Conservation (phyloP, 2,113 vertebrate genomes). For the Ginglymostoma cirratum region DNA sequence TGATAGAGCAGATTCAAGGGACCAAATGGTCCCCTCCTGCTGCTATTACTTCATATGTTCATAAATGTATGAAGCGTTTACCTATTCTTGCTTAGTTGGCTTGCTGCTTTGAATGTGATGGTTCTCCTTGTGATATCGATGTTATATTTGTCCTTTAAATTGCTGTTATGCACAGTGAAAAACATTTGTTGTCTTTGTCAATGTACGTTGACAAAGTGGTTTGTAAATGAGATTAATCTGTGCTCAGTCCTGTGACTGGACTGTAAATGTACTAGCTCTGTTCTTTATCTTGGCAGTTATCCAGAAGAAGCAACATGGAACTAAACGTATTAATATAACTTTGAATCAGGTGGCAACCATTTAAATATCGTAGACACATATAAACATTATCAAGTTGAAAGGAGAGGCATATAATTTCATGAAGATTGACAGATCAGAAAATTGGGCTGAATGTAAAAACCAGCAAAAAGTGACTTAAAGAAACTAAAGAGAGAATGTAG, state of each 20-base stretch:
- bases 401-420: no score
- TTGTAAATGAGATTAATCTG: conserved; percentile 11
- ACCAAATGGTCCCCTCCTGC: not conserved
- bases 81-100: not conserved
- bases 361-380: not conserved
- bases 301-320: not conserved
- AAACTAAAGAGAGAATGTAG: no score
- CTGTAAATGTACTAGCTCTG: not conserved
- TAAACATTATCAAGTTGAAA: no score
- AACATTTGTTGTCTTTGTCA: not conserved
- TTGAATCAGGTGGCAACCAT: not conserved
- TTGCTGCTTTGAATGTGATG: not conserved
- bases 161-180: not conserved
- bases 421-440: no score
- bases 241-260: not conserved
- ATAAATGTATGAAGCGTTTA: not conserved
- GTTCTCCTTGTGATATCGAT: not conserved
- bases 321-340: not conserved
- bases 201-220: not conserved
- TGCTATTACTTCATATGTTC: not conserved
- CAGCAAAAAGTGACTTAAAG: no score
- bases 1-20: not conserved
- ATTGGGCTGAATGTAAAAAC: no score
- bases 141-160: not conserved
- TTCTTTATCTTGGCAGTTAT: not conserved